Evolutionary conservation across 2,113 vertebrate genomes (phyloP).

Genomic region (Theristicus caerulescens): DNA sequence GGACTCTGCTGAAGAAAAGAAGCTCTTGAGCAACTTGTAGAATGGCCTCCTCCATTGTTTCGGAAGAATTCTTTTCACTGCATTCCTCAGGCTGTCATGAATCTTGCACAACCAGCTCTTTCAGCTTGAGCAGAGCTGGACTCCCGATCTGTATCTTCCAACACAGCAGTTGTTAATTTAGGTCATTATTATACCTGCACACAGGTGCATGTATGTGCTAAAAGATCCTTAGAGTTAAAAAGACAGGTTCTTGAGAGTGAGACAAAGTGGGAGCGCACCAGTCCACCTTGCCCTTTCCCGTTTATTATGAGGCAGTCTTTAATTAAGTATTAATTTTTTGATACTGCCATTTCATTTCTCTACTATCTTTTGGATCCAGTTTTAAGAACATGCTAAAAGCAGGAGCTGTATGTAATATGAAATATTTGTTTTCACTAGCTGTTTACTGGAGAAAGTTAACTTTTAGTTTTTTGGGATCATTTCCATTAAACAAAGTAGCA

Average conservation of each 20-base stretch:
- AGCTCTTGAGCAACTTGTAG: constrained; percentile 28
- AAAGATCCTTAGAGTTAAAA: background rate
- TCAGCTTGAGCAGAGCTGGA: background rate
- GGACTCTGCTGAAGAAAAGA: constrained; percentile 24
- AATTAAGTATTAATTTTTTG: background rate
- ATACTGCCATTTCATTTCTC: background rate
- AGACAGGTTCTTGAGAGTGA: background rate
- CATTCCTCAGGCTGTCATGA: constrained; percentile 26
- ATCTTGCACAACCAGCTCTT: constrained; percentile 39
- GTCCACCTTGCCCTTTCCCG: background rate
- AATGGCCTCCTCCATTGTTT: constrained; percentile 8
- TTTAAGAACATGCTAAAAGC: background rate
- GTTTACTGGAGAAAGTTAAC: background rate
- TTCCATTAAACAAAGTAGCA: background rate
- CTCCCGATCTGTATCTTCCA: background rate
- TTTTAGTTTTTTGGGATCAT: background rate
- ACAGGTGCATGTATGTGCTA: rapidly evolving
- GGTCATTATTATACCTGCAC: background rate
- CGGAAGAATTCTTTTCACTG: background rate
- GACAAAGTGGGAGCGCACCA: rapidly evolving
- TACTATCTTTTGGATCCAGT: background rate
- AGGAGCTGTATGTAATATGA: background rate
- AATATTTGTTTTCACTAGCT: background rate
- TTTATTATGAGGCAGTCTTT: background rate
- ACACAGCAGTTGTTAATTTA: background rate